phyloP scores from a whole-genome alignment of 2,888 invertebrate genomes.

The Cremastinae sp. region DNA sequence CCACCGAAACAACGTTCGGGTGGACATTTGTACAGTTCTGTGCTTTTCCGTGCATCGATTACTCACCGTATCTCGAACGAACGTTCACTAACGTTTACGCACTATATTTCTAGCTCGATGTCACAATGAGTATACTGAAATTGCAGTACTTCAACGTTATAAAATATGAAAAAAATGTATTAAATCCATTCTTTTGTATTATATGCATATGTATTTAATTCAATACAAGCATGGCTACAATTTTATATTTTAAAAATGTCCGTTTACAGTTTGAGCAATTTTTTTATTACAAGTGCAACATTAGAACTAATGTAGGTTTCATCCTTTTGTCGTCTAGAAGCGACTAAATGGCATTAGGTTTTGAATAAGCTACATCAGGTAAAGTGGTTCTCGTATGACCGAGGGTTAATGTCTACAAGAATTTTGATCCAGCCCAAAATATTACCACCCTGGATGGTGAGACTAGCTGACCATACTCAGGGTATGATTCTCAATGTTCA shows the following conservation, averaged over 20 bases:
- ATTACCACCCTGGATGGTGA: conserved; percentile 33
- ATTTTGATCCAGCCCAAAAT: conserved; percentile 55
- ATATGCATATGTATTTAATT: too few species aligned
- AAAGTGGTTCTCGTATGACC: conserved; percentile 53
- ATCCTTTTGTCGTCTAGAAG: conserved; percentile 1
- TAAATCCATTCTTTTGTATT: too few species aligned
- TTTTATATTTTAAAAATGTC: not conserved
- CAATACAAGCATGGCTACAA: too few species aligned
- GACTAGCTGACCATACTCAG: conserved; percentile 32
- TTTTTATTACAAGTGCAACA: conserved; percentile 3
- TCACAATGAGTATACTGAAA: conserved; percentile 5
- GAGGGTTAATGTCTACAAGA: conserved; percentile 42
- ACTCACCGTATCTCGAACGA: conserved; percentile 53
- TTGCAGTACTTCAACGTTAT: conserved; percentile 31
- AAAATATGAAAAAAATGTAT: conserved; percentile 31
- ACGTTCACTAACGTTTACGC: conserved; percentile 27
- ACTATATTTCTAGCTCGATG: conserved; percentile 21
- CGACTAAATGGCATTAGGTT: conserved; percentile 29
- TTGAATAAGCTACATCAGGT: conserved; percentile 1
- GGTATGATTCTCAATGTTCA: conserved; percentile 35
- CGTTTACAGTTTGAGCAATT: conserved; percentile 17
- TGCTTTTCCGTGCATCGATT: conserved; percentile 61
- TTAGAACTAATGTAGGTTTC: not conserved
- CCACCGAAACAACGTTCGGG: conserved; percentile 62
- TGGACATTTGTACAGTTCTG: conserved; percentile 60